Evolutionary conservation across 2,797 vertebrate species (phyloP), one percentile per base, ranked within the genome.

Genomic region (Benthosema pterotum): DNA sequence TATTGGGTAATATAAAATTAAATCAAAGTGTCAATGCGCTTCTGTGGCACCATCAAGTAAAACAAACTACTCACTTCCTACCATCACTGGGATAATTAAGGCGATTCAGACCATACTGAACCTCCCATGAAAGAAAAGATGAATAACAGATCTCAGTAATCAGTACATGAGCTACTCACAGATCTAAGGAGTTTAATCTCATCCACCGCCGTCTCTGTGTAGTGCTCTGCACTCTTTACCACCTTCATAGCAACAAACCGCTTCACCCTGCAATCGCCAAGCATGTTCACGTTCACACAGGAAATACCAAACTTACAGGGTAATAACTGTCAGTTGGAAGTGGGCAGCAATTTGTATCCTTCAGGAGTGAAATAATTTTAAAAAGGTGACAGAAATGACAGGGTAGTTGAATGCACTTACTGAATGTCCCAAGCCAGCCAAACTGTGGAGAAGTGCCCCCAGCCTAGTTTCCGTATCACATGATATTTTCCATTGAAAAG

Each of bases 191-290:
- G 88, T 73, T 96, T 97, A 87, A 99, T 99, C 86, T 99, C 98
- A 87, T 99, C 98, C 79, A 98, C 87, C 0, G 98, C 98, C 0
- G 98, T 99, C 89, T 99, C 98, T 0, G 98, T 99, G 79, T 99
- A 99, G 82, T 99, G 97, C 84, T 99, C 97, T 1, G 98, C 98
- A 80, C 98, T 99, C 88, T 99, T 99, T 77, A 99, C 97, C 72
- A 99, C 98, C 85, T 99, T 99, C 96, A 99, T 98, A 9, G 98
- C 98, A 84, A 99, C 97, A 90, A 99, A 99, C 54, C 95, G 95
- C 84, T 94, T 99, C 65, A 93, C 94, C 87, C 96, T 98, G 79
- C 14, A 83, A 81, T 79, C 78, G 82, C 69, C 87, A 49, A 74
- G 17, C 42, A 79, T 69, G 67, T 17, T n/a, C 18, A 62, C 19